Evolutionary conservation across 2,113 vertebrate species (phyloP).

Genomic region (Cephalopterus ornatus): DNA sequence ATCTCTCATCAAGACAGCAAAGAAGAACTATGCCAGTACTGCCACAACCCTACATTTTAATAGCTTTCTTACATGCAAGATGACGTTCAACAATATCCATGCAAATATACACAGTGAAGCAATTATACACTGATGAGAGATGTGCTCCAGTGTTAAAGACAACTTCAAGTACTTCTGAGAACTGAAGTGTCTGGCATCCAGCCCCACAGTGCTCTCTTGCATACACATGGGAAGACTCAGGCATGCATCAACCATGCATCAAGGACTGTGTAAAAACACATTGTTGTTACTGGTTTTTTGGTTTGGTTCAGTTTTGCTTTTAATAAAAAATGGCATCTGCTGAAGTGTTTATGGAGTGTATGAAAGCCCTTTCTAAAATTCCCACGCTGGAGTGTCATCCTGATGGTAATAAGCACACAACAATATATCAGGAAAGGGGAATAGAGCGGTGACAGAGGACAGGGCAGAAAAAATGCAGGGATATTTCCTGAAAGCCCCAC

Average conservation of each 20-base stretch:
- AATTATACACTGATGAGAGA: slow-evolving; percentile 24
- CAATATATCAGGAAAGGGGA: background rate
- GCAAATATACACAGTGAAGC: slow-evolving; percentile 6
- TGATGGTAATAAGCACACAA: background rate
- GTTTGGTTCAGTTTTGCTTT: background rate
- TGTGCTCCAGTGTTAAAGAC: background rate
- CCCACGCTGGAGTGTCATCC: background rate
- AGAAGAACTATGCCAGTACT: background rate
- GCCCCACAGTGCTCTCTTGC: background rate
- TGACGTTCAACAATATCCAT: background rate
- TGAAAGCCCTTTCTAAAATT: background rate
- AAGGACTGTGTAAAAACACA: background rate
- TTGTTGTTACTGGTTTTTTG: background rate
- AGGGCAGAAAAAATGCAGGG: background rate
- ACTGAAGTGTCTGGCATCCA: background rate
- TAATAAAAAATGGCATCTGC: background rate
- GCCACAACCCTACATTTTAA: slow-evolving; percentile 7
- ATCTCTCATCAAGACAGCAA: slow-evolving; percentile 1
- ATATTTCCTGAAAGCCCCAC: background rate
- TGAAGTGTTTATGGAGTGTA: background rate
- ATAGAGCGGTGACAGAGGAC: background rate
- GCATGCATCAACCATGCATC: background rate
- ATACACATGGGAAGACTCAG: background rate
- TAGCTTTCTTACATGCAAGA: background rate
- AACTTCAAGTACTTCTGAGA: background rate